A percentile compares a stretch with the other conserved stretches of the same genome.
These are phyloP conservation scores for Miltochrista miniata DNA, from an alignment of 2,888 invertebrate species.

Conservation along the genomic window DNA sequence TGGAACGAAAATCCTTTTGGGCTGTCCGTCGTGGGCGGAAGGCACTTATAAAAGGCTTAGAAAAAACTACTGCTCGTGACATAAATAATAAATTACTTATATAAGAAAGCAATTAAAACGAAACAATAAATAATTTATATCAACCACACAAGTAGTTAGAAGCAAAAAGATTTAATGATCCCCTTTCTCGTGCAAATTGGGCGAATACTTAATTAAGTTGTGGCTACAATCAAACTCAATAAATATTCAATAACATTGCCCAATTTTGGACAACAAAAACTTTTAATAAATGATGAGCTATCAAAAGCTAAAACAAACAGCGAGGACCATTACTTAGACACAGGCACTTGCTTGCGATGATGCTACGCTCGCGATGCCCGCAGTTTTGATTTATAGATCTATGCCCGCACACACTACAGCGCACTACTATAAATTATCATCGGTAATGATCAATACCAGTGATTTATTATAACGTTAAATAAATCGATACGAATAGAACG, in stretches of 20 bases:
- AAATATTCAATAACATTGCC: not conserved
- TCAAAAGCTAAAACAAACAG: constrained; percentile 36
- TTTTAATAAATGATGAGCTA: constrained; percentile 11
- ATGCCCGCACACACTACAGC: constrained; percentile 46
- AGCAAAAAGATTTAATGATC: too few species aligned
- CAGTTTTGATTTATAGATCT: constrained; percentile 56
- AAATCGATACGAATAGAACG: constrained; percentile 61
- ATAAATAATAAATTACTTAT: too few species aligned
- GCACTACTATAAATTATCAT: constrained; percentile 76
- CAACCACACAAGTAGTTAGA: too few species aligned
- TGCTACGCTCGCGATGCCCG: constrained; percentile 38
- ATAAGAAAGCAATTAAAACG: too few species aligned
- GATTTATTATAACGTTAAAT: constrained; percentile 77
- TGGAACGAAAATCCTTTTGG: too few species aligned
- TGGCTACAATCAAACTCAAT: not conserved
- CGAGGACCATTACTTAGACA: constrained; percentile 13
- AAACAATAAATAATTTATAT: too few species aligned
- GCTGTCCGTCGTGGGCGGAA: too few species aligned
- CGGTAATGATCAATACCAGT: constrained; percentile 73
- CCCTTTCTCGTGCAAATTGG: too few species aligned
- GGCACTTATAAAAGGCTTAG: too few species aligned
- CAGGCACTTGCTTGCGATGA: constrained; percentile 29
- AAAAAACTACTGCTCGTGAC: too few species aligned
- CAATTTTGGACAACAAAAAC: not conserved
- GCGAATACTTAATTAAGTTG: too few species aligned